Evolutionary conservation across 2,797 vertebrate genomes (phyloP).

Genomic region (Sebastiscus albofasciatus): DNA sequence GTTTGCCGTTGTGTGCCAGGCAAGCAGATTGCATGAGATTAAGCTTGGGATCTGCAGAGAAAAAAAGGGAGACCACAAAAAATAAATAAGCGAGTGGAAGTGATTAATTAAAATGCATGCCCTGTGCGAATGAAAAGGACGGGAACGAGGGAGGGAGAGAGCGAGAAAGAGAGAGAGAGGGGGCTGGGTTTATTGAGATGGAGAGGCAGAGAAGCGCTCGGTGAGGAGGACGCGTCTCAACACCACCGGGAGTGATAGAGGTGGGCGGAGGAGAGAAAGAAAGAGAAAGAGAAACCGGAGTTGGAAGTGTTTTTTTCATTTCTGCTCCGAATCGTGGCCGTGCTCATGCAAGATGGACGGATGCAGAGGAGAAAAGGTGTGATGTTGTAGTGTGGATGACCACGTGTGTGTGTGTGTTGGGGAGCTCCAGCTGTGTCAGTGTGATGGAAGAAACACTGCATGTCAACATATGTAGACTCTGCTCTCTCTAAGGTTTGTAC

Average conservation of each 20-base stretch:
- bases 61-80: conserved; percentile 24
- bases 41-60: conserved; percentile 59
- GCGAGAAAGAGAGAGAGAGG: conserved; percentile 5
- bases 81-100: conserved; percentile 65
- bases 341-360: conserved; percentile 39
- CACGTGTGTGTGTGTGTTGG: conserved; percentile 1
- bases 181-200: conserved; percentile 40
- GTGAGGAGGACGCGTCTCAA: conserved; percentile 77
- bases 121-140: conserved; percentile 54
- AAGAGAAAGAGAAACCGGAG: conserved; percentile 50
- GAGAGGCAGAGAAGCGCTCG: conserved; percentile 48
- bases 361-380: conserved; percentile 36
- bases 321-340: conserved; percentile 29
- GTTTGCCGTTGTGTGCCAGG: conserved; percentile 64
- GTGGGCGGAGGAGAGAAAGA: conserved; percentile 75
- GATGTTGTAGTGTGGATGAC: conserved; percentile 10
- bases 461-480: conserved; percentile 39
- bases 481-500: conserved; percentile 59
- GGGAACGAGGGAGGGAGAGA: conserved; percentile 18
- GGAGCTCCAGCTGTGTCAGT: conserved; percentile 47
- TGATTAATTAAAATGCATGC: conserved; percentile 75
- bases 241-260: conserved; percentile 70
- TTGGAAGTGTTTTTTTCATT: conserved; percentile 53
- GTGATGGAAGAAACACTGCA: conserved; percentile 42
- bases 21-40: conserved; percentile 81